phyloP scores from a whole-genome alignment of 2,888 invertebrate genomes.

The Lordiphosa fenestrarum region DNA sequence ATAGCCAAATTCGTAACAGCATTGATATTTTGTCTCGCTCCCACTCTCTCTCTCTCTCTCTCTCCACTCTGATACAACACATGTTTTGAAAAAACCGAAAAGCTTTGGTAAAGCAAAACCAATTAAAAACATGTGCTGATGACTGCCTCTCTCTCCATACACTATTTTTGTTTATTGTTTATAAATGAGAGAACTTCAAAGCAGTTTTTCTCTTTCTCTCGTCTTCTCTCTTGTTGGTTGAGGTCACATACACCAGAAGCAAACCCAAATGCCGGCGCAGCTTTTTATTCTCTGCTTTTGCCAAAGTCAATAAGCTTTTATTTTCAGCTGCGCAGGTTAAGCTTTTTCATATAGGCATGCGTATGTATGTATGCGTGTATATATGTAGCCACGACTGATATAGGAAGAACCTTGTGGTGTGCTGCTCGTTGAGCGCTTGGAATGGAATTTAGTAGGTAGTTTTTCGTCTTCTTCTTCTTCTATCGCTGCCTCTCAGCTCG shows the following conservation, averaged over 20 bases:
- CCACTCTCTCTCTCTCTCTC: conserved; percentile 22
- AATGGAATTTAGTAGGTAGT: conserved; percentile 72
- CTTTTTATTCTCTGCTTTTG: conserved; percentile 37
- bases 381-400: conserved; percentile 60
- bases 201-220: conserved; percentile 1
- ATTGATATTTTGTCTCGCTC: conserved; percentile 44
- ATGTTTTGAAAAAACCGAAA: conserved; percentile 48
- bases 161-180: conserved; percentile 73
- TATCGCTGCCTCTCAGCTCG: conserved; percentile 13
- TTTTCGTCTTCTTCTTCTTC: conserved; percentile 35
- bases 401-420: conserved; percentile 78
- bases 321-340: conserved; percentile 39
- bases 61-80: conserved; percentile 31
- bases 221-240: conserved; percentile 33
- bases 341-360: conserved; percentile 22
- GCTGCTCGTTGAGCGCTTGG: conserved; percentile 59
- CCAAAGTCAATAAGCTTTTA: conserved; percentile 51
- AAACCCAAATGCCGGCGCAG: conserved; percentile 50
- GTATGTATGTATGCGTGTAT: conserved; percentile 16
- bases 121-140: conserved; percentile 70
- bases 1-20: conserved; percentile 38
- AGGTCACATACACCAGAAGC: conserved; percentile 46
- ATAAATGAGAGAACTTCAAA: conserved; percentile 62
- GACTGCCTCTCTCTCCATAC: conserved; percentile 20
- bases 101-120: conserved; percentile 50